Evolutionary conservation across 1,140 invertebrate genomes (phyloP).

Genomic region (Sminthurinus signatus): DNA sequence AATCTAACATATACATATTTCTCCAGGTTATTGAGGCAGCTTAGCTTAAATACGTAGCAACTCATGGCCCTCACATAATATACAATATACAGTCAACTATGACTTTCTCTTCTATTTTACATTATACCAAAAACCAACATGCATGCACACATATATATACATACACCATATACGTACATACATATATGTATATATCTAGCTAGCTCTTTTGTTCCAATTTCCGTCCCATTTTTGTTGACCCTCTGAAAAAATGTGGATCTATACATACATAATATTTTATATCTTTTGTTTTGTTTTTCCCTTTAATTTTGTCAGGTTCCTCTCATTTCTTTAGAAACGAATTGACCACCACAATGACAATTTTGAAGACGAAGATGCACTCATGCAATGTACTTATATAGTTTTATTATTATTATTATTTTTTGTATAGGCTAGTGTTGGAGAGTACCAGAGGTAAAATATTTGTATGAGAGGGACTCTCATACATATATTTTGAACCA

Average conservation of each 20-base stretch:
- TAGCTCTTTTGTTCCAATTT: conserved; percentile 14
- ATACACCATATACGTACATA: neutral
- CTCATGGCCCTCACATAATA: neutral
- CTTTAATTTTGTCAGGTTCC: neutral
- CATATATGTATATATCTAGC: neutral
- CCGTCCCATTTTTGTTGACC: neutral
- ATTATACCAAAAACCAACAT: neutral
- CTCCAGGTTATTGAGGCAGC: too few species aligned
- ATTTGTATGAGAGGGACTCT: too few species aligned
- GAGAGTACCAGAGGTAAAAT: too few species aligned
- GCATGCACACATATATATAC: neutral
- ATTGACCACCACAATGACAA: neutral
- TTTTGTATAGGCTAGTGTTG: too few species aligned
- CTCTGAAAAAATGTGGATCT: conserved; percentile 1
- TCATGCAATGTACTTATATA: too few species aligned
- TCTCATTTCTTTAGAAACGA: neutral
- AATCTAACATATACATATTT: too few species aligned
- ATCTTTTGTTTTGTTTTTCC: neutral
- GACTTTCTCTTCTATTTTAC: neutral
- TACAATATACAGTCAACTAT: neutral
- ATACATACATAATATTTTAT: neutral
- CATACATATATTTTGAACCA: too few species aligned
- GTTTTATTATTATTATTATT: too few species aligned
- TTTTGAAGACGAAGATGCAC: neutral
- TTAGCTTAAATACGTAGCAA: too few species aligned